Evolutionary conservation across 2,113 vertebrate genomes (phyloP).

Genomic region (Salvator merianae): DNA sequence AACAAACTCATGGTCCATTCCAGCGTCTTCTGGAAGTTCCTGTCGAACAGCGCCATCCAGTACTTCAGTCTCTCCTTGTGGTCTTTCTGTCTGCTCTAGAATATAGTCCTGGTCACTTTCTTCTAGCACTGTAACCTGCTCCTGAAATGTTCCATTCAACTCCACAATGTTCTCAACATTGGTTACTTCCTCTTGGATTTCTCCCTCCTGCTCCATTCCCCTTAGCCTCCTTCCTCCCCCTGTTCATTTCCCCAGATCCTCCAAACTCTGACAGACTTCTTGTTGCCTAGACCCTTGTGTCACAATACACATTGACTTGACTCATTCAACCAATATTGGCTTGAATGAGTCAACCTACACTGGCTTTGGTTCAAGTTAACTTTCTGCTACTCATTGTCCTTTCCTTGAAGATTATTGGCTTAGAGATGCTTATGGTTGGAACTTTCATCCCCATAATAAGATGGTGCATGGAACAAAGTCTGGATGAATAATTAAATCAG

Average conservation of each 20-base stretch:
- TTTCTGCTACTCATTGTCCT: neutral
- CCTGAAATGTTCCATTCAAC: constrained; percentile 11
- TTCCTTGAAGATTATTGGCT: neutral
- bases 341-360: neutral
- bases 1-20: neutral
- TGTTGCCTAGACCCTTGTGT: constrained; percentile 31
- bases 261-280: constrained; percentile 14
- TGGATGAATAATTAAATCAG: neutral
- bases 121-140: neutral
- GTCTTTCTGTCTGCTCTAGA: constrained; percentile 1
- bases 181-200: neutral
- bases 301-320: constrained; percentile 20
- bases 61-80: neutral
- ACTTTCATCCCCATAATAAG: neutral
- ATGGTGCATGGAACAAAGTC: neutral
- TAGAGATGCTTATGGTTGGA: neutral
- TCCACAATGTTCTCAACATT: constrained; percentile 1
- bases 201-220: constrained; percentile 10
- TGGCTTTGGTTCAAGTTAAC: neutral
- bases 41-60: neutral
- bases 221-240: constrained; percentile 8
- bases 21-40: neutral
- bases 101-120: neutral
- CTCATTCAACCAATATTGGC: constrained; percentile 8
- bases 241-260: constrained; percentile 25